Evolutionary conservation across 2,797 vertebrate species (phyloP).

Genomic region (Galagoides demidoff): DNA sequence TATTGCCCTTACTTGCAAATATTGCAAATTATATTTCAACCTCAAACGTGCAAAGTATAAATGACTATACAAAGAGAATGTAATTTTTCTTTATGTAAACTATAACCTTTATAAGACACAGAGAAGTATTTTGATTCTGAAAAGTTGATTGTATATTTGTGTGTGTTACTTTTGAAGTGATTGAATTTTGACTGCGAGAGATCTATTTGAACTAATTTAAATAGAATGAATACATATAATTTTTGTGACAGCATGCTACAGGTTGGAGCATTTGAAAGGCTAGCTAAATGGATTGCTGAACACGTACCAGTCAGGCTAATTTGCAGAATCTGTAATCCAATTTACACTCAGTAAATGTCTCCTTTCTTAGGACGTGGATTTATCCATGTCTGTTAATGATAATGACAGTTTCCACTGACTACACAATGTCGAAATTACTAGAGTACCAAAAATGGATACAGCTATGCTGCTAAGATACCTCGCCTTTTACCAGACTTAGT

Average conservation of each 20-base stretch:
- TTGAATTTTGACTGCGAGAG: slow-evolving; percentile 1
- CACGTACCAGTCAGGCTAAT: background rate
- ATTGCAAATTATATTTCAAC: background rate
- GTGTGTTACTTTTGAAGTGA: background rate
- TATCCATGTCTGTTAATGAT: background rate
- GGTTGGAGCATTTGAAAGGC: background rate
- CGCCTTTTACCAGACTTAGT: background rate
- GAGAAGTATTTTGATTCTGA: slow-evolving; percentile 23
- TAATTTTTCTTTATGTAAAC: background rate
- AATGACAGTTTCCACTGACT: slow-evolving; percentile 11
- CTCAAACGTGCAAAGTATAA: background rate
- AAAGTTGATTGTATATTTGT: background rate
- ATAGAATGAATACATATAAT: background rate
- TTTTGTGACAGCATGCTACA: background rate
- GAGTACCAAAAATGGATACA: background rate
- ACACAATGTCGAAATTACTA: slow-evolving; percentile 20
- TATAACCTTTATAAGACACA: slow-evolving; percentile 1
- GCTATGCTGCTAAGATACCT: background rate
- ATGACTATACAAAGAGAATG: background rate
- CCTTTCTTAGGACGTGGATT: slow-evolving; percentile 22
- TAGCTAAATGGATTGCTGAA: background rate
- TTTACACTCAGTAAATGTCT: slow-evolving; percentile 8
- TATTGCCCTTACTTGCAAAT: slow-evolving; percentile 15
- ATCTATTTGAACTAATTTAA: background rate
- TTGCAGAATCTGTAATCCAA: background rate